Percentiles rank a stretch among this genome's conserved stretches.
Conservation (phyloP, 2,888 invertebrate genomes). For the Diloba caeruleocephala region DNA sequence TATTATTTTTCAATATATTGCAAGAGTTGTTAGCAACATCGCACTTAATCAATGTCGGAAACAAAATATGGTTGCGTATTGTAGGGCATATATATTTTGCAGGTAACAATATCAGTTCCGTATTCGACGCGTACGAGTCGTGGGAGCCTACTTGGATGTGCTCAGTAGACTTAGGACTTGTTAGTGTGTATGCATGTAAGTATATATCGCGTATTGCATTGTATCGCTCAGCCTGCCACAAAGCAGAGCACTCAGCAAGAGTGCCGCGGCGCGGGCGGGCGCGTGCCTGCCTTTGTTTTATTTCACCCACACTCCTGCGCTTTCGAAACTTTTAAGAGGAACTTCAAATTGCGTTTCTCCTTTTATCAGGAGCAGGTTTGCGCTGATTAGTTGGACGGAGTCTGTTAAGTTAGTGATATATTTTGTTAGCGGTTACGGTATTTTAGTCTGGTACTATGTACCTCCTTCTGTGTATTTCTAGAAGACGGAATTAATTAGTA, state of each 20-base stretch:
- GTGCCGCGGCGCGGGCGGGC: conserved; percentile 82
- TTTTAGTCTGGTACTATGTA: conserved; percentile 16
- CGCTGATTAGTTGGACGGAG: conserved; percentile 73
- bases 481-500: not conserved
- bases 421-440: conserved; percentile 45
- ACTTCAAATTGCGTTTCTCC: conserved; percentile 83
- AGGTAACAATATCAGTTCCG: conserved; percentile 65
- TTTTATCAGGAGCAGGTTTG: conserved; percentile 74
- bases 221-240: conserved; percentile 82
- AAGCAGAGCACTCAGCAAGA: conserved; percentile 87
- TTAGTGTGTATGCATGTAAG: conserved; percentile 54
- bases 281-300: conserved; percentile 86
- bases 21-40: conserved; percentile 4
- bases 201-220: conserved; percentile 73
- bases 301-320: conserved; percentile 85
- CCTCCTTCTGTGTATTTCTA: not conserved
- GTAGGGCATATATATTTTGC: conserved; percentile 27
- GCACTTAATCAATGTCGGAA: conserved; percentile 11
- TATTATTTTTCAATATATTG: not conserved
- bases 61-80: conserved; percentile 25
- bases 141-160: conserved; percentile 60
- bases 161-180: conserved; percentile 56
- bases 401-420: conserved; percentile 52
- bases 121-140: conserved; percentile 44
- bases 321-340: conserved; percentile 84